Evolutionary conservation across 2,113 vertebrate species (phyloP), one percentile per base, ranked within the genome.

Genomic region (Mormyrus lacerda): DNA sequence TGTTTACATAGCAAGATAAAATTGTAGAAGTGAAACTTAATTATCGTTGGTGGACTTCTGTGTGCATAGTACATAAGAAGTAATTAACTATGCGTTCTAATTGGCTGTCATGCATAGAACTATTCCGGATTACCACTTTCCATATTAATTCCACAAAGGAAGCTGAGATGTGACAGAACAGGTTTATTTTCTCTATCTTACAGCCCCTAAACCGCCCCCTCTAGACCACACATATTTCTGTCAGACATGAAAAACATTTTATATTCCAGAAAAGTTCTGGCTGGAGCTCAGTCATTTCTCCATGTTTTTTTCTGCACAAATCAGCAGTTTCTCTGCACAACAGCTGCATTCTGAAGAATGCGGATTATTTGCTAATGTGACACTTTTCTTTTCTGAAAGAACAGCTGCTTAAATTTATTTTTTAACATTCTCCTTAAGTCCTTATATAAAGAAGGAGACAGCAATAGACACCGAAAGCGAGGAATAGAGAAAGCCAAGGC

Each of bases 341-440:
- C 83, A 69, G 55, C 85, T 87, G 87, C 53, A 58, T 42, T 17
- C n/a, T 48, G 79, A 53, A 55, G 45, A 88, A 79, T 87, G 89
- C 84, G 84, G 79, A 31, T 85, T 89, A 79, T 89, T 89, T 85
- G 51, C 21, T 89, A 45, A 65, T 85, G 51, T 89, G 39, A 35
- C 51, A 47, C 55, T 61, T 85, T 51, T 65, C 5, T 42, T 42
- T 89, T 76, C 58, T 48, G 50, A 87, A 87, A 84, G 31, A 55
- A 35, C 85, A 35, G 50, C 85, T 87, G 85, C 50, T 87, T 35
- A 87, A 31, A 19, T 88, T n/a, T 76, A 42, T 82, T 82, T 10
- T 84, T 84, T 84, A 47, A 84, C 24, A 15, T 61, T 47, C 35
- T 17, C 24, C 10, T 21, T 89, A 44, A 44, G 13, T 19, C 42